Percentiles rank a stretch among this genome's conserved stretches.
Evolutionary conservation across 2,888 invertebrate genomes (phyloP).

Genomic region (Torymus auratus): DNA sequence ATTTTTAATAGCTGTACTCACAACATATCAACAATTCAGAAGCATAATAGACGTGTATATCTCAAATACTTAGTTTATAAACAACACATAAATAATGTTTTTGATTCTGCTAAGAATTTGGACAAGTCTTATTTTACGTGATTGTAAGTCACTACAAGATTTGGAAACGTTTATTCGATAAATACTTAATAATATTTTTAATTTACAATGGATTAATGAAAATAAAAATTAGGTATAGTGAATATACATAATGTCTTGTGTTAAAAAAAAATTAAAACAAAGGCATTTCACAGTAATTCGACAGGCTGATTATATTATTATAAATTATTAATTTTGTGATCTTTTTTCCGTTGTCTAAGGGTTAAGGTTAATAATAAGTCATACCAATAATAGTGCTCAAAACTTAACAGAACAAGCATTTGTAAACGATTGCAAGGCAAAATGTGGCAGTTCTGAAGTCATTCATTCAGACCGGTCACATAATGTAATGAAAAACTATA

Average conservation of each 20-base stretch:
- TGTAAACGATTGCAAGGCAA: slow-evolving; percentile 61
- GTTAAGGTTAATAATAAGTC: slow-evolving; percentile 48
- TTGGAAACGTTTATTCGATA: too few relatives aligned
- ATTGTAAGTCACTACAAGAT: not conserved
- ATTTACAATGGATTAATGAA: not conserved
- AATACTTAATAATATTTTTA: not conserved
- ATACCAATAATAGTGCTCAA: slow-evolving; percentile 56
- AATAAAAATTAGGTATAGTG: slow-evolving; percentile 5
- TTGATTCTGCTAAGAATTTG: not conserved
- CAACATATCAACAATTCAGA: too few relatives aligned
- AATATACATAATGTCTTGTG: slow-evolving; percentile 33
- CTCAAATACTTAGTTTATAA: too few relatives aligned
- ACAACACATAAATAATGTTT: not conserved
- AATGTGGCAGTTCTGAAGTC: slow-evolving; percentile 56
- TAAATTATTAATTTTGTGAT: slow-evolving; percentile 23
- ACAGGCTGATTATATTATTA: slow-evolving; percentile 14
- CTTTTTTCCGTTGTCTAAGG: slow-evolving; percentile 35
- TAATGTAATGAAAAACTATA: slow-evolving; percentile 32
- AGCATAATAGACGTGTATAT: too few relatives aligned
- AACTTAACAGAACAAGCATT: slow-evolving; percentile 70
- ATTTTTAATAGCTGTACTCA: too few relatives aligned
- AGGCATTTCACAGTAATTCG: slow-evolving; percentile 48
- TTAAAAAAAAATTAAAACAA: slow-evolving; percentile 33
- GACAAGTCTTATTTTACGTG: too few relatives aligned
- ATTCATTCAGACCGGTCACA: slow-evolving; percentile 35